A percentile compares a stretch with the other conserved stretches of the same genome.
Evolutionary conservation across 2,797 vertebrate species (phyloP).

Genomic region (Spheniscus humboldti): DNA sequence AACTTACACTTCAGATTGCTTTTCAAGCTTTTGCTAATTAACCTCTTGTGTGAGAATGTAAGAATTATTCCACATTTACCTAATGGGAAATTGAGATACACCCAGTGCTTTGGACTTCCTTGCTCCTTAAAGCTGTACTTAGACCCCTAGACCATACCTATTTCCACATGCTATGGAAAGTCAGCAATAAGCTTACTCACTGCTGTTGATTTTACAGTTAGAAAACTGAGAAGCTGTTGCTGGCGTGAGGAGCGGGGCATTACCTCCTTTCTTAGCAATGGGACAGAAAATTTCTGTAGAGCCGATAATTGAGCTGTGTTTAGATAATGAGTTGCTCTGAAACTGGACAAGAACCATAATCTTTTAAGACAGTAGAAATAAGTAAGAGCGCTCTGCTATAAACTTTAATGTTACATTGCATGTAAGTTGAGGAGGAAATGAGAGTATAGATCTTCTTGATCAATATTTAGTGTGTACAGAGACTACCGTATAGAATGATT

Average conservation of each 20-base stretch:
- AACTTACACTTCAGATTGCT: background rate
- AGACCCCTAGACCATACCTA: background rate
- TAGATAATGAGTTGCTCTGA: background rate
- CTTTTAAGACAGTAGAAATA: background rate
- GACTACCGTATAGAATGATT: background rate
- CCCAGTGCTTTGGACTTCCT: background rate
- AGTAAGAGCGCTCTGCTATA: background rate
- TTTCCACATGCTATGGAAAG: background rate
- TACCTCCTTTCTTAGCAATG: background rate
- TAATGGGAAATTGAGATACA: background rate
- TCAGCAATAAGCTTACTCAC: background rate
- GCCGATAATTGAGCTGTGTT: background rate
- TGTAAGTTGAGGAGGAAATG: slow-evolving; percentile 11
- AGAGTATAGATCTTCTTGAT: background rate
- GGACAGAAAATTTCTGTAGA: background rate
- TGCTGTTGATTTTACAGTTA: background rate
- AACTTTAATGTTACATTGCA: background rate
- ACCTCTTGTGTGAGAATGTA: background rate
- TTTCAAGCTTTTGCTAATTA: slow-evolving; percentile 31
- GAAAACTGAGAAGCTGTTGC: background rate
- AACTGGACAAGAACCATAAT: background rate
- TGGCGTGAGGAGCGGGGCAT: background rate
- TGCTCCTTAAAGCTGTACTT: background rate
- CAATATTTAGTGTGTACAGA: background rate
- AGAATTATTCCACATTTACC: background rate